Conservation (phyloP, 2,888 invertebrate genomes). For the Dryobota labecula region DNA sequence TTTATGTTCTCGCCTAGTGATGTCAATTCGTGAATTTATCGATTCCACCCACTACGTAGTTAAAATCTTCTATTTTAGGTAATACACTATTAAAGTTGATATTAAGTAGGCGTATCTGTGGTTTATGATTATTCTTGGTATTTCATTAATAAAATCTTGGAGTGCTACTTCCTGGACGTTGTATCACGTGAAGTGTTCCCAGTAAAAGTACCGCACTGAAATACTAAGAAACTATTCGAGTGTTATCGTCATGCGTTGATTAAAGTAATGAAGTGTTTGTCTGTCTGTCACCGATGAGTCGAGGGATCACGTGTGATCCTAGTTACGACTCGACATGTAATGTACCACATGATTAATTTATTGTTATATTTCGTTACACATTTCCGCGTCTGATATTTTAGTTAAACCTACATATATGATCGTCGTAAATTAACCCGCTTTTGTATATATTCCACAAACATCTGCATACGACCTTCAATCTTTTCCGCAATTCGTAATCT, state of each 20-base stretch:
- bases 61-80: conserved; percentile 41
- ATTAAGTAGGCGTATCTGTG: conserved; percentile 43
- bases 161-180: conserved; percentile 55
- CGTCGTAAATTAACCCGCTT: conserved; percentile 64
- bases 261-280: conserved; percentile 73
- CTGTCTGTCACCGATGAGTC: conserved; percentile 72
- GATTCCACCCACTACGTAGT: conserved; percentile 48
- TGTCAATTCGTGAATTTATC: conserved; percentile 22
- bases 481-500: conserved; percentile 80
- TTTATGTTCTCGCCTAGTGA: conserved; percentile 10
- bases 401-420: conserved; percentile 64
- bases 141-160: conserved; percentile 44
- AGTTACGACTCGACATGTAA: conserved; percentile 57
- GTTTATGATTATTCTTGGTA: conserved; percentile 24
- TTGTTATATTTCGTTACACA: conserved; percentile 62
- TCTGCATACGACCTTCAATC: conserved; percentile 75
- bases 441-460: conserved; percentile 64
- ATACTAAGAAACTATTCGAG: conserved; percentile 72
- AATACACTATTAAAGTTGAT: conserved; percentile 33
- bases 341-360: conserved; percentile 66
- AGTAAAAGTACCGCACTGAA: conserved; percentile 49
- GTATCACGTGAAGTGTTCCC: conserved; percentile 49
- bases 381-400: conserved; percentile 73
- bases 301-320: conserved; percentile 67
- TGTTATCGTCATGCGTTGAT: conserved; percentile 72